Evolutionary conservation across 2,113 vertebrate species (phyloP).

Genomic region (Protobothrops flavoviridis): DNA sequence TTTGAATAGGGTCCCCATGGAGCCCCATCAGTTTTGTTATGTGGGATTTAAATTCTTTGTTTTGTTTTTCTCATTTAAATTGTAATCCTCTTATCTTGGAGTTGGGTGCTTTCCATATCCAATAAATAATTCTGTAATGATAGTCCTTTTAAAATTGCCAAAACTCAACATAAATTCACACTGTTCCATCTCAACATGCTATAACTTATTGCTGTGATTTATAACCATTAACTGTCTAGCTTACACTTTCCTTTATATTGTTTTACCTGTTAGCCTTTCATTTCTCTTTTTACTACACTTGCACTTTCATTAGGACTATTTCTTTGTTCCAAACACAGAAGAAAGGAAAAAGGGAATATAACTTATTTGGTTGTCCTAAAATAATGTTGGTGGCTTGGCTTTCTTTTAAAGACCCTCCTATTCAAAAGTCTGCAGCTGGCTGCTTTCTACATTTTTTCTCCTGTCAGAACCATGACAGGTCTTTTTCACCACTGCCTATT

Average conservation of each 20-base stretch:
- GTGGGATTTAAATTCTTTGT: background rate
- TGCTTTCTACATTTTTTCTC: background rate
- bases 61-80: background rate
- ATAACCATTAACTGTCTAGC: background rate
- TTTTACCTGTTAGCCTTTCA: background rate
- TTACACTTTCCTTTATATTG: background rate
- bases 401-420: background rate
- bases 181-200: background rate
- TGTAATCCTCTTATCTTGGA: background rate
- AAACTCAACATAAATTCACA: background rate
- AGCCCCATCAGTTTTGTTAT: background rate
- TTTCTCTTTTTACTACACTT: background rate
- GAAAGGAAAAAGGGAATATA: background rate
- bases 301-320: background rate
- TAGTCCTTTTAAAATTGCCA: background rate
- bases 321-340: background rate
- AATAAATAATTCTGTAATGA: background rate
- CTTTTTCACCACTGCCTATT: background rate
- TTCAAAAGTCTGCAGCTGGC: background rate
- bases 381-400: background rate
- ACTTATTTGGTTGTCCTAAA: background rate
- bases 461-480: background rate
- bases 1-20: background rate
- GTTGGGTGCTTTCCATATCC: background rate
- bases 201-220: background rate